Evolutionary conservation across 2,113 vertebrate genomes (phyloP), one percentile per base, ranked within the genome.

Genomic region (cattle (Bos taurus)): DNA sequence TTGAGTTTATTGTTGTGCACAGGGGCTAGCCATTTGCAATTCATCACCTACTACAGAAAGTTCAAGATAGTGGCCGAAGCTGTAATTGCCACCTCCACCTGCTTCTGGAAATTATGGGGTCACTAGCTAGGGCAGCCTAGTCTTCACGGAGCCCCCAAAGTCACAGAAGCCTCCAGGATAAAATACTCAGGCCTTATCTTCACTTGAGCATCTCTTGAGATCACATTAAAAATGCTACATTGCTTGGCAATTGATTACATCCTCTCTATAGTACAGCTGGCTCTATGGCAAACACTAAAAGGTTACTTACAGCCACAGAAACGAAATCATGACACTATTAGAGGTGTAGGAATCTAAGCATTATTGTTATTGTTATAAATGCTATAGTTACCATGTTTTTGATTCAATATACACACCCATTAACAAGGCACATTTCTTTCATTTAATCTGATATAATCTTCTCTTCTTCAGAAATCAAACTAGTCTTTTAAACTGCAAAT

Each of bases 71-170:
- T 99, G 99, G 98, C 98, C 98, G 97, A 54, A 99, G 99, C 99
- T 98, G 98, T 99, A 99, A 99, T 99, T 99, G 99, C 99, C 98
- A 99, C 98, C 99, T 99, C 99, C 99, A 99, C 99, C 99, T 99
- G 99, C 99, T 99, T 99, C 99, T 98, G 98, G 99, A 99, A 99
- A 99, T 99, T 99, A 99, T 99, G 99, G 99, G 99, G 99, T 99
- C 99, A 98, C 93, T 25, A 98, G 97, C 46, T 91, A 98, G 99
- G 99, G 99, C 99, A 99, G 90, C 89, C 94, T 97, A 97, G 92
- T 97, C 98, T 87, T 96, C 97, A 82, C 67, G 95, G 96, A 96
- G 96, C 97, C 97, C 98, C 15, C 7, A 96, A 98, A 95, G 97
- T 97, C 97, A 95, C 56, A 80, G 97, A 0, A 2, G 97, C 71